phyloP scores from a whole-genome alignment of 1,140 invertebrate species.

The Drosophila obscura region DNA sequence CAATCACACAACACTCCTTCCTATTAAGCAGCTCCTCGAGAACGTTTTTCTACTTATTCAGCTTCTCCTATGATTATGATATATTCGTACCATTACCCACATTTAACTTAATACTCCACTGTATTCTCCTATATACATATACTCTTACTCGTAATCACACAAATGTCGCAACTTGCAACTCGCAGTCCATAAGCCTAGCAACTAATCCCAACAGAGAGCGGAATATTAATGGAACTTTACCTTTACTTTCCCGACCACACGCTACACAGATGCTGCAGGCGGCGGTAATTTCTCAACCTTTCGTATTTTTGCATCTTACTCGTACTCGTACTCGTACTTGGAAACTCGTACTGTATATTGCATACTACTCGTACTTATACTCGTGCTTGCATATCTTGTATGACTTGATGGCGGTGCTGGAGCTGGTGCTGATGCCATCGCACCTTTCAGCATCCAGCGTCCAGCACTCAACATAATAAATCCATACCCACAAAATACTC shows the following conservation, averaged over 20 bases:
- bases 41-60: slow-evolving; percentile 52
- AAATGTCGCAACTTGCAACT: slow-evolving; percentile 15
- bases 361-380: slow-evolving; percentile 8
- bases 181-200: slow-evolving; percentile 47
- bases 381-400: slow-evolving; percentile 33
- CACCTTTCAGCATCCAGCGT: slow-evolving; percentile 8
- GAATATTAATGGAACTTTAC: slow-evolving; percentile 68
- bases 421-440: slow-evolving; percentile 34
- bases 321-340: slow-evolving; percentile 8
- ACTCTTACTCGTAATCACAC: slow-evolving; percentile 14
- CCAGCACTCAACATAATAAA: slow-evolving; percentile 7
- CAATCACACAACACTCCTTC: slow-evolving; percentile 6
- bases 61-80: slow-evolving; percentile 45
- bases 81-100: slow-evolving; percentile 12
- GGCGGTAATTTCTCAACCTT: slow-evolving; percentile 74
- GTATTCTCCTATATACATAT: slow-evolving; percentile 24
- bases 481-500: slow-evolving; percentile 25
- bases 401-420: slow-evolving; percentile 17
- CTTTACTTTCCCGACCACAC: slow-evolving; percentile 66
- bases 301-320: slow-evolving; percentile 23
- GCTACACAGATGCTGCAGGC: slow-evolving; percentile 83
- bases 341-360: slow-evolving; percentile 6
- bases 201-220: slow-evolving; percentile 28
- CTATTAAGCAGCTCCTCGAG: slow-evolving; percentile 10
- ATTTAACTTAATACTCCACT: slow-evolving; percentile 21